Evolutionary conservation across 1,140 invertebrate genomes (phyloP).

Genomic region (Mamestra configurata): DNA sequence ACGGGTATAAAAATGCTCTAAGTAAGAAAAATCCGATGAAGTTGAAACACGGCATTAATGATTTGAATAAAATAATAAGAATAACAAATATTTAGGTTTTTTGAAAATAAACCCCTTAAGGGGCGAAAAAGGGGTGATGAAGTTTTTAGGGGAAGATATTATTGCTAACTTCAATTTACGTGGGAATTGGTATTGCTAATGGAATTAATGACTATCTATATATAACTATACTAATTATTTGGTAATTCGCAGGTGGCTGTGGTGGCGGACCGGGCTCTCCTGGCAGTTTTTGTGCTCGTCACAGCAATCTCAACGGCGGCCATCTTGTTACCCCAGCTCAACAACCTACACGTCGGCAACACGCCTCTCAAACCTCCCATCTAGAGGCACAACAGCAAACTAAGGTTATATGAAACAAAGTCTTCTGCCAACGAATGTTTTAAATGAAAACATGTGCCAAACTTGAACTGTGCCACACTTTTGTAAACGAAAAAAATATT

Average conservation of each 20-base stretch:
- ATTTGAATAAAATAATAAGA: too few species aligned
- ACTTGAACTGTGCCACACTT: slow-evolving; percentile 18
- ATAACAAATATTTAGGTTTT: too few species aligned
- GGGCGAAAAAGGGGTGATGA: too few species aligned
- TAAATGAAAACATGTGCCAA: slow-evolving; percentile 43
- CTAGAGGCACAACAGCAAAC: slow-evolving; percentile 57
- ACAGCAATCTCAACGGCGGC: slow-evolving; percentile 83
- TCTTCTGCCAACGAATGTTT: slow-evolving; percentile 50
- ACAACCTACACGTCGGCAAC: slow-evolving; percentile 82
- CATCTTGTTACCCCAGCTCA: slow-evolving; percentile 82
- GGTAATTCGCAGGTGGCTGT: slow-evolving; percentile 78
- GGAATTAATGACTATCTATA: too few species aligned
- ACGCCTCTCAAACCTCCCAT: slow-evolving; percentile 81
- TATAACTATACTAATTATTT: too few species aligned
- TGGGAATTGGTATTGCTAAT: too few species aligned
- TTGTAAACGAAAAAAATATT: slow-evolving; percentile 11
- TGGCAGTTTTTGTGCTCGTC: slow-evolving; percentile 84
- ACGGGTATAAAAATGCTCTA: too few species aligned
- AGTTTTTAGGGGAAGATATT: too few species aligned
- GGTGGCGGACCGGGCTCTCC: slow-evolving; percentile 83
- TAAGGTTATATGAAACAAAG: slow-evolving; percentile 21
- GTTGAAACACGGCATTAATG: too few species aligned
- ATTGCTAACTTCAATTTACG: too few species aligned
- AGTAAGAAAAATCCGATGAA: too few species aligned
- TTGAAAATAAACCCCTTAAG: too few species aligned